These are phyloP conservation scores for Amblyteles armatorius DNA, from an alignment of 2,888 invertebrate species.

Conservation along the genomic window DNA sequence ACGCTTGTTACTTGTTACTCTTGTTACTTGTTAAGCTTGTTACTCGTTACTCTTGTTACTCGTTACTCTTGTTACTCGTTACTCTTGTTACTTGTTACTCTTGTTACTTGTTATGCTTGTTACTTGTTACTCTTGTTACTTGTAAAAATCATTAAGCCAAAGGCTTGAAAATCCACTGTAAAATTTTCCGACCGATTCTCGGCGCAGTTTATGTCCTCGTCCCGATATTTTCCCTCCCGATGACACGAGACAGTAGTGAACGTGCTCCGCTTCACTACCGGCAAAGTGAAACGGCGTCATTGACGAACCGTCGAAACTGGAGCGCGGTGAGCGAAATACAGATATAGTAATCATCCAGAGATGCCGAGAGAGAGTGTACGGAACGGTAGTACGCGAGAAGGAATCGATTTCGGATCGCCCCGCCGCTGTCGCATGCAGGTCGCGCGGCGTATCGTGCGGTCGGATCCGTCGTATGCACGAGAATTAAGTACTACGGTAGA, in stretches of 20 bases:
- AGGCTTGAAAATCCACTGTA: no score
- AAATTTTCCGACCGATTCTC: no score
- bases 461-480: not conserved
- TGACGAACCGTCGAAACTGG: constrained; percentile 48
- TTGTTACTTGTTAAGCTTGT: no score
- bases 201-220: not conserved
- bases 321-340: constrained; percentile 10
- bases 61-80: no score
- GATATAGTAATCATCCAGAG: not conserved
- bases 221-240: not conserved
- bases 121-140: no score
- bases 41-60: no score
- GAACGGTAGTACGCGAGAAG: constrained; percentile 18
- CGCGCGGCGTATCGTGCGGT: constrained; percentile 20
- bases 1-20: no score
- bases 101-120: no score
- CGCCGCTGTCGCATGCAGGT: constrained; percentile 24
- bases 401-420: constrained; percentile 39
- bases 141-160: no score
- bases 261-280: not conserved
- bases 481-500: constrained; percentile 17
- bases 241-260: not conserved
- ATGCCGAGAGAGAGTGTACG: not conserved
- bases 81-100: no score
- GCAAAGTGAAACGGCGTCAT: constrained; percentile 29